These are phyloP conservation scores for Catocala nupta DNA, from an alignment of 2,888 invertebrate genomes.

Conservation along the genomic window DNA sequence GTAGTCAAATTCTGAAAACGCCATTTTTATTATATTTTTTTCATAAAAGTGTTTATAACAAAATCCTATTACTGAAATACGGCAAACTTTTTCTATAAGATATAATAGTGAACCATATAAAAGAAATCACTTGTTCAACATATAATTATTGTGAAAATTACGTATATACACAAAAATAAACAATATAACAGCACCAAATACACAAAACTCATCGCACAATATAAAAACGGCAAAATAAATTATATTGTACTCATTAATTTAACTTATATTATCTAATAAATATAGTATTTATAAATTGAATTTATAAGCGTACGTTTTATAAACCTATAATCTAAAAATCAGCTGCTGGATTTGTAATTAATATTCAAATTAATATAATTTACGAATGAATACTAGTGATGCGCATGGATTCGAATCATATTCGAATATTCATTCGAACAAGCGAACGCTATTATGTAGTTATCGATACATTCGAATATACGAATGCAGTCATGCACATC, in stretches of 20 bases:
- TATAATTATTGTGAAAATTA: background rate
- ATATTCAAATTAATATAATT: background rate
- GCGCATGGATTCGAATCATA: too few species aligned
- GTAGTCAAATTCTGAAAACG: too few species aligned
- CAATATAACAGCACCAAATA: slow-evolving; percentile 38
- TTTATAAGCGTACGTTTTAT: slow-evolving; percentile 48
- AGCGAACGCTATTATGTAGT: too few species aligned
- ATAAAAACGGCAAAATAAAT: slow-evolving; percentile 14
- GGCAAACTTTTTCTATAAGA: background rate
- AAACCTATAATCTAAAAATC: slow-evolving; percentile 36
- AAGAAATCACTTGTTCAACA: background rate
- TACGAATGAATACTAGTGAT: too few species aligned
- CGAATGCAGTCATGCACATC: too few species aligned
- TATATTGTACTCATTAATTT: slow-evolving; percentile 45
- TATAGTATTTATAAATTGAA: slow-evolving; percentile 9
- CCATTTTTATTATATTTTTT: background rate
- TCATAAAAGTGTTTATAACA: background rate
- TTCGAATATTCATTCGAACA: too few species aligned
- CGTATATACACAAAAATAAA: background rate
- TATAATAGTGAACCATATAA: background rate
- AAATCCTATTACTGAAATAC: too few species aligned
- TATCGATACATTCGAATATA: too few species aligned
- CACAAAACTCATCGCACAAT: slow-evolving; percentile 4
- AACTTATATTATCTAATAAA: slow-evolving; percentile 14
- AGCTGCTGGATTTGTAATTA: slow-evolving; percentile 34